Conservation (phyloP, 2,113 vertebrate species). For the Chionomys nivalis region DNA sequence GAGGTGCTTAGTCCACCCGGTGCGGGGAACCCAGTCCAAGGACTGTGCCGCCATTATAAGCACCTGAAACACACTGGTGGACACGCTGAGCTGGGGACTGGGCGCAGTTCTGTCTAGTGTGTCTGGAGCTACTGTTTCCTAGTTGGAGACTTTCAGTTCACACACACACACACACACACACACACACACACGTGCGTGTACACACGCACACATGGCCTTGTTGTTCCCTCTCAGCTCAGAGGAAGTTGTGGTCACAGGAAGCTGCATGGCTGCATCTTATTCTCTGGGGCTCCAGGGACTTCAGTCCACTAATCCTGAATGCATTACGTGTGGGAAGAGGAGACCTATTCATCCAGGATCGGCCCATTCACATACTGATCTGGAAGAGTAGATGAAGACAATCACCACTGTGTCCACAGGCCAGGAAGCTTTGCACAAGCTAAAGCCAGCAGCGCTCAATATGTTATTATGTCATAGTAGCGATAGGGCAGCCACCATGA, state of each 20-base stretch:
- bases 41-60: neutral
- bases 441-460: neutral
- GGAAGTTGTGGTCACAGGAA: neutral
- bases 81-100: neutral
- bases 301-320: neutral
- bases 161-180: too few relatives aligned
- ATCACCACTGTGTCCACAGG: conserved; percentile 33
- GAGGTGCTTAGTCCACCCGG: neutral
- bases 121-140: neutral
- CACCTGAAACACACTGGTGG: neutral
- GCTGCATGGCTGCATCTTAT: neutral
- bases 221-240: neutral
- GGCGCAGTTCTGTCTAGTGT: neutral
- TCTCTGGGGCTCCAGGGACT: neutral
- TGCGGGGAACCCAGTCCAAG: neutral
- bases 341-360: conserved; percentile 47
- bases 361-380: neutral
- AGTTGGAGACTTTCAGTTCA: neutral
- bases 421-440: neutral
- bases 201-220: neutral
- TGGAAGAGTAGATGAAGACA: conserved; percentile 45
- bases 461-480: neutral
- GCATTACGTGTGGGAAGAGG: neutral
- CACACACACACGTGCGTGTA: too few relatives aligned
- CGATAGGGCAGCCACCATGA: neutral